Evolutionary conservation across 2,888 invertebrate species (phyloP), one percentile per base, ranked within the genome.

Genomic region (Corbicula japonica): DNA sequence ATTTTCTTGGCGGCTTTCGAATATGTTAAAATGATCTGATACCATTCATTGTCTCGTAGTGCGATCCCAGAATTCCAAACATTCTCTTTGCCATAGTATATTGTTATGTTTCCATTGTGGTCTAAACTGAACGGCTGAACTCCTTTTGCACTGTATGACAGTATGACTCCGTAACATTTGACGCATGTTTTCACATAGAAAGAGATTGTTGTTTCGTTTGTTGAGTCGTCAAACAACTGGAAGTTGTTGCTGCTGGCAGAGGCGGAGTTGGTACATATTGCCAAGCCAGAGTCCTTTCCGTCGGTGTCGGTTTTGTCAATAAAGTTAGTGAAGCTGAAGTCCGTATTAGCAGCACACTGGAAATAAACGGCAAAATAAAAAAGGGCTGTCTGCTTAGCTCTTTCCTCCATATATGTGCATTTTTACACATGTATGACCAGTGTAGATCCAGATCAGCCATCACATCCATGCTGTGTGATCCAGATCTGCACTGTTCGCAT

Each of bases 161-260:
- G 68, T 21, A 81, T 68, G 21, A 75, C 54, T 1, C 81, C 81
- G 69, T 77, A 56, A 28, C 77, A 77, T 2, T 44, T 72, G 15
- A 69, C 68, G 62, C 81, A 77, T 23, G 77, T 77, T 46, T 75
- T 77, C 32, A 81, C 28, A 38, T 81, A 81, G 28, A 81, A 70
- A 35, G 62, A 62, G n/a, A 77, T 46, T 12, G 81, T 75, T 10
- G 56, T 35, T 23, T 74, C 63, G 28, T 46, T 46, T 8, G 68
- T 48, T 3, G 21, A 38, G 4, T n/a, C 46, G 35, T 66, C 54
- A 46, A 80, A 80, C 8, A 80, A 38, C 32, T 62, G 41, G 50
- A 75, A 52, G n/a, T 61, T 35, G 2, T 44, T 48, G 38, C 41
- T 61, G 35, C 48, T 62, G 15, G 71, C 66, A 56, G 75, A 58